Evolutionary conservation across 2,113 vertebrate species (phyloP), one percentile per base, ranked within the genome.

Genomic region (Leptodactylus fuscus): DNA sequence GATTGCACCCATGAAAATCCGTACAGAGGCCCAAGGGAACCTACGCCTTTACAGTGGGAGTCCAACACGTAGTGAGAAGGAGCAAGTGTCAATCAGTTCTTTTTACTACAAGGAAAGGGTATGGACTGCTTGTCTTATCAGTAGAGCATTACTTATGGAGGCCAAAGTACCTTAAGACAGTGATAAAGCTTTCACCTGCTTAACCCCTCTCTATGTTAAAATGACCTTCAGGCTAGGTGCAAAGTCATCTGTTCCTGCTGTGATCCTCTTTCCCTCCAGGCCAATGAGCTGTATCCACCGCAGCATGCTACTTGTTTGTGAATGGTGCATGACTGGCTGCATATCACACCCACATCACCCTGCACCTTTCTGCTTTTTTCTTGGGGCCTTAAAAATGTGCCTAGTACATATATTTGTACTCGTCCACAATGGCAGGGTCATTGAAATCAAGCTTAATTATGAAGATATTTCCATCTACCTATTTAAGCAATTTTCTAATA

Each of bases 81-180:
- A 99, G 87, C 96, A 97, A 53, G 98, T 99, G 86, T 99, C 98
- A 90, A 97, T 99, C 86, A 99, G 97, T 27, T 98, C 97, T 89
- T 99, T 99, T 93, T 99, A 99, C 93, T 99, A 99, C 88, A 99
- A 99, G 92, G 97, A 99, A 69, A 94, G 98, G 95, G 98, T 99
- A 93, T 94, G 95, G 70, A 29, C 24, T 20, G 22, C 32, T 58
- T 24, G 18, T 69, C 32, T 73, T 55, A 55, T 82, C 49, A 24
- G 13, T 36, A 15, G 6, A 36, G 32, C 22, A 7, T 38, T 65
- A 11, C 10, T 36, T 16, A 24, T 20, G 27, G 29, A 3, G 80
- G 15, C 10, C 80, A 70, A 81, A 70, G 62, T 69, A 34, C 41
- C 8, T 46, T 18, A 69, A 13, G 27, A 0, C 2, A 5, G 32